Percentiles rank a stretch among this genome's conserved stretches.
Conservation (phyloP, 2,888 invertebrate species). For the Stomorhina lunata region DNA sequence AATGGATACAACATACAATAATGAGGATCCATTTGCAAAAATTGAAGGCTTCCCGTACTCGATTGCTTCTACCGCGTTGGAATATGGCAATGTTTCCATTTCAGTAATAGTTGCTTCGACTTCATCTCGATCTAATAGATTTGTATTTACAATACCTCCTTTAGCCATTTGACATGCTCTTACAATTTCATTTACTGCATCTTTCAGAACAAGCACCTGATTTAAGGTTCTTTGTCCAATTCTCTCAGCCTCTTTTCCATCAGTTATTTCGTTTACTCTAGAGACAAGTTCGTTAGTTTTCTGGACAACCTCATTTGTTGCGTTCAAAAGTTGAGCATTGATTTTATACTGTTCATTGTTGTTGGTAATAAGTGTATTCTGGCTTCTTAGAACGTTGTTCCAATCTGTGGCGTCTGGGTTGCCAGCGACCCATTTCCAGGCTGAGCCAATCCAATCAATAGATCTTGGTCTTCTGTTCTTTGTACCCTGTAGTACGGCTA, state of each 20-base stretch:
- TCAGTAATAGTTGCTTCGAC: too few relatives aligned
- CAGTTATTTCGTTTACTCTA: not conserved
- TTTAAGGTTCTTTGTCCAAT: not conserved
- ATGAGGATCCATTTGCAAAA: not conserved
- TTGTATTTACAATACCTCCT: conserved; percentile 2
- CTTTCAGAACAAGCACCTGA: too few relatives aligned
- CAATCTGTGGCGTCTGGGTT: conserved; percentile 20
- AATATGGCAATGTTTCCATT: too few relatives aligned
- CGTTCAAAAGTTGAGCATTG: not conserved
- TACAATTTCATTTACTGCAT: not conserved
- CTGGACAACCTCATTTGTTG: not conserved
- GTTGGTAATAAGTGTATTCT: not conserved
- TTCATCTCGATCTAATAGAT: not conserved
- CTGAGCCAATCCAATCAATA: not conserved
- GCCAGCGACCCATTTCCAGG: conserved; percentile 1
- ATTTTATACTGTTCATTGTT: not conserved
- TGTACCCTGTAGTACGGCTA: not conserved
- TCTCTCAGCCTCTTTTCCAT: too few relatives aligned
- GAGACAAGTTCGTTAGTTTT: not conserved
- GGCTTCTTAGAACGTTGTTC: not conserved
- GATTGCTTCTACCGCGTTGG: conserved; percentile 1
- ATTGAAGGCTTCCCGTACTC: not conserved
- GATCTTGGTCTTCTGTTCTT: not conserved
- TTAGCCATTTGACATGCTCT: conserved; percentile 4
- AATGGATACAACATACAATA: not conserved